Evolutionary conservation across 2,888 invertebrate genomes (phyloP).

Genomic region (Epirrhoe alternata): DNA sequence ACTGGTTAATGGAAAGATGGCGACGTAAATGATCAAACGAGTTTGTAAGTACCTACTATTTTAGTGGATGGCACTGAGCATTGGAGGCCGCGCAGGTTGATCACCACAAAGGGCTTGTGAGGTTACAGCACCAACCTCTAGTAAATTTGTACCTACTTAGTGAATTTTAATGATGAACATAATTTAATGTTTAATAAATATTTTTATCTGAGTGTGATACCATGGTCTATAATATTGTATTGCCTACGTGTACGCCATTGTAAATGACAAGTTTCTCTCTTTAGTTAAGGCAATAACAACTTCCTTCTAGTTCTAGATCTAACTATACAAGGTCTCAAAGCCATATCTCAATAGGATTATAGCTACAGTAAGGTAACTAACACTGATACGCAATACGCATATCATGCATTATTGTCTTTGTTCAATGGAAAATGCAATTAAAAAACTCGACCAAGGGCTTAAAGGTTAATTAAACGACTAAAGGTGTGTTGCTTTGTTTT

Average conservation of each 20-base stretch:
- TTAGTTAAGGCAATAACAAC: neutral
- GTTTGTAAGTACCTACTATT: conserved; percentile 66
- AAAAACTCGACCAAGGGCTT: conserved; percentile 18
- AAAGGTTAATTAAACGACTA: conserved; percentile 20
- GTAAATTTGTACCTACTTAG: conserved; percentile 48
- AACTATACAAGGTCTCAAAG: neutral
- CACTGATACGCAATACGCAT: neutral
- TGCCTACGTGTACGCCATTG: neutral
- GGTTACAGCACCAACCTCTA: conserved; percentile 63
- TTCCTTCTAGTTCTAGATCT: neutral
- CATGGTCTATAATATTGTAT: neutral
- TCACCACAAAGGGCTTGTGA: conserved; percentile 77
- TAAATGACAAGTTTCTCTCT: neutral
- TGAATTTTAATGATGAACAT: conserved; percentile 22
- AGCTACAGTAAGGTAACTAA: neutral
- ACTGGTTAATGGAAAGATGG: conserved; percentile 45
- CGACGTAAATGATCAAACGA: conserved; percentile 54
- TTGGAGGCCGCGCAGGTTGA: conserved; percentile 76
- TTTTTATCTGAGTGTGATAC: neutral
- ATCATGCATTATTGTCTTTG: conserved; percentile 3
- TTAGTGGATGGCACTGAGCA: conserved; percentile 67
- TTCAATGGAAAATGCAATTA: conserved; percentile 24
- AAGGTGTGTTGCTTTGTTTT: conserved; percentile 27
- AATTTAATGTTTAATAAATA: neutral
- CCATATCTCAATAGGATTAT: neutral